A percentile compares a stretch with the other conserved stretches of the same genome.
Conservation (phyloP, 1,140 invertebrate species). For the Lordiphosa mommai region DNA sequence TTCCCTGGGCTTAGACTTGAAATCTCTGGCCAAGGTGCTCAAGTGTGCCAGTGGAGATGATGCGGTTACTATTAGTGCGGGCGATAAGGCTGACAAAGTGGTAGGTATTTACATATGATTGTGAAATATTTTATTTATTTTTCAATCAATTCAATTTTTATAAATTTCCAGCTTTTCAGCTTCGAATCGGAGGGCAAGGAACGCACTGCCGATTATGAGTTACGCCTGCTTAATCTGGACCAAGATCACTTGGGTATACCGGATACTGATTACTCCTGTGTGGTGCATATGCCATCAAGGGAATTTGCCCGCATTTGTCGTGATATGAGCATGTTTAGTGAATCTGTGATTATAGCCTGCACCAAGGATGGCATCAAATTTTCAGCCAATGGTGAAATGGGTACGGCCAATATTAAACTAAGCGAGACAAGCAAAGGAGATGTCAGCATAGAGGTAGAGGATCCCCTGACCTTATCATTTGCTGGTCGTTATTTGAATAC, state of each 20-base stretch:
- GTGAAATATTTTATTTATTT: too few relatives aligned
- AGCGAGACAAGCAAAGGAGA: conserved; percentile 96
- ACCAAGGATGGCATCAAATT: conserved; percentile 96
- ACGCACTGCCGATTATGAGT: conserved; percentile 97
- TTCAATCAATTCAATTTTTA: too few relatives aligned
- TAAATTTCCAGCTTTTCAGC: conserved; percentile 97
- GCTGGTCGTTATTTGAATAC: conserved; percentile 95
- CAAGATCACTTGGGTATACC: conserved; percentile 99
- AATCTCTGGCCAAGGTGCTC: conserved; percentile 96
- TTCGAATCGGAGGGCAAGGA: conserved; percentile 96
- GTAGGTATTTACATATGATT: background rate
- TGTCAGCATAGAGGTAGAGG: conserved; percentile 96
- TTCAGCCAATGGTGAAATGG: conserved; percentile 95
- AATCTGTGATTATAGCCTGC: conserved; percentile 95
- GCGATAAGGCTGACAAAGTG: conserved; percentile 93
- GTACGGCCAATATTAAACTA: conserved; percentile 94
- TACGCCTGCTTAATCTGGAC: conserved; percentile 99
- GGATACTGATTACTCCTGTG: conserved; percentile 97
- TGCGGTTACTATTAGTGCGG: conserved; percentile 95
- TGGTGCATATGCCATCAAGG: conserved; percentile 94
- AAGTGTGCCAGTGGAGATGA: conserved; percentile 97
- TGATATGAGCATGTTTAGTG: conserved; percentile 97
- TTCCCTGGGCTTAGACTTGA: conserved; percentile 89
- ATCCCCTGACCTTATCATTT: conserved; percentile 95
- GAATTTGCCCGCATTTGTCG: conserved; percentile 97